Evolutionary conservation across 2,888 invertebrate genomes (phyloP), one percentile per base, ranked within the genome.

Genomic region (Conistra vaccinii): DNA sequence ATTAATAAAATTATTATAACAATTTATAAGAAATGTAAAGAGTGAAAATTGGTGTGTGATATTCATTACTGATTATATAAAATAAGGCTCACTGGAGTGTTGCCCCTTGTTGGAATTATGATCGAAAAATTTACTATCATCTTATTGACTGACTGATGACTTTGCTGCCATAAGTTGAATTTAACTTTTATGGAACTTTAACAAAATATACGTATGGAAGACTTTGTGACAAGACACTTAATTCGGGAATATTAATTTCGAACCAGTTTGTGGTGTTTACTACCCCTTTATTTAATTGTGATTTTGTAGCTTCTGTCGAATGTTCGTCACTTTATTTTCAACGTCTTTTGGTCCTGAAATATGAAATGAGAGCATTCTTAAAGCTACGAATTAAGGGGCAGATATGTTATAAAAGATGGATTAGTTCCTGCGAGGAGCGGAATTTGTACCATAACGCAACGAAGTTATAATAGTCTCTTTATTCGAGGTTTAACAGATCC

Each of bases 261-360:
- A 35, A 35, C 51, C 32, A 39, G 26, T 32, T 48, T 12, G 0
- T 48, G 51, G 55, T 32, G 1, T 51, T n/a, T 10, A 39, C 63
- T 65, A 79, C 77, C 80, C 73, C 80, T 80, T 53, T 23, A 58
- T 29, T 26, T 42, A 70, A 51, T 51, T 51, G 42, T 45, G 3
- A 51, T 48, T 80, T 39, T 66, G 80, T 80, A 78, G 65, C 53
- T 65, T 51, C 45, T 80, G 32, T 48, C 53, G 78, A 78, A 78
- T 78, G 60, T 78, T 78, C 78, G 78, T 80, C 78, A 78, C 65
- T 78, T 80, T 73, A 78, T 78, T 78, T 78, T 78, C 78, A 78
- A 48, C 48, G 63, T 78, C 4, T 80, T 45, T 65, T 53, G 29
- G 45, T 80, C 80, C 39, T 80, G 80, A 78, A 80, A 78, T 80